Conservation (phyloP, 2,888 invertebrate species). For the Idaea dimidiata region DNA sequence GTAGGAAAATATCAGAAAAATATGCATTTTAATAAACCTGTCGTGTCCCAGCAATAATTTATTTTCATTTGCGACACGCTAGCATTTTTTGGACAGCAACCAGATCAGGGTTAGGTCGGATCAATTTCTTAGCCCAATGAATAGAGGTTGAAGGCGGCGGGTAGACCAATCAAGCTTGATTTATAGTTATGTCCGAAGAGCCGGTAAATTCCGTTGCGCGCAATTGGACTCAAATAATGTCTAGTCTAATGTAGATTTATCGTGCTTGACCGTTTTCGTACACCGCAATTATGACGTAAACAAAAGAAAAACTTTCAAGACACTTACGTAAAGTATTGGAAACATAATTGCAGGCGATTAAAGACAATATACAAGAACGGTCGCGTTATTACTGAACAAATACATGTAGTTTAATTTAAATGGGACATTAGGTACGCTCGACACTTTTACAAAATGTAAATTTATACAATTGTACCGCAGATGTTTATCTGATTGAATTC, state of each 20-base stretch:
- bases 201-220: conserved; percentile 25
- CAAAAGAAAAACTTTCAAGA: background rate
- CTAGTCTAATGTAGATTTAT: conserved; percentile 15
- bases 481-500: background rate
- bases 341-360: background rate
- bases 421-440: conserved; percentile 1
- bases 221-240: conserved; percentile 18
- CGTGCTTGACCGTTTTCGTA: conserved; percentile 23
- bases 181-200: conserved; percentile 22
- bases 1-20: background rate
- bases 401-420: background rate
- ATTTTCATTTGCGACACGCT: background rate
- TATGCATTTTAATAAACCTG: background rate
- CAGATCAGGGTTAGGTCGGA: conserved; percentile 21
- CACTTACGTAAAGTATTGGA: conserved; percentile 2
- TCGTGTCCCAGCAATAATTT: background rate
- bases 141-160: conserved; percentile 5
- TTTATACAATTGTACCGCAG: background rate
- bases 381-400: background rate
- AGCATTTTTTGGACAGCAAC: conserved; percentile 3
- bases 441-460: background rate
- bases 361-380: background rate
- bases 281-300: conserved; percentile 29
- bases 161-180: conserved; percentile 28
- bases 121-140: conserved; percentile 14